These are phyloP conservation scores for Pitangus sulphuratus DNA, from an alignment of 2,797 vertebrate species.

Conservation along the genomic window DNA sequence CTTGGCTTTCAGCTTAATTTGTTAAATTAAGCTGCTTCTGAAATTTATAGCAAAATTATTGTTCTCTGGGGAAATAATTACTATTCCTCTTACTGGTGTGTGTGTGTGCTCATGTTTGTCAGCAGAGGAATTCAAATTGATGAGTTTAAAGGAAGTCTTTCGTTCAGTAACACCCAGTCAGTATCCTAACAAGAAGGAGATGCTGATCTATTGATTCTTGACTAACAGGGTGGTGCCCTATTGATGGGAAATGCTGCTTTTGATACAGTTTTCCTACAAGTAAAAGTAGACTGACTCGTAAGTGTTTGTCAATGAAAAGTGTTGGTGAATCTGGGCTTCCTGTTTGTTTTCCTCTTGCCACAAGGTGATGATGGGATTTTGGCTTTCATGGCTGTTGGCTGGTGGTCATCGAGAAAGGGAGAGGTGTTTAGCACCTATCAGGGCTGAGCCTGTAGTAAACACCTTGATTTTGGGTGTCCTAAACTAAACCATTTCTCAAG, in stretches of 20 bases:
- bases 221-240: neutral
- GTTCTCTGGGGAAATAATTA: constrained; percentile 74
- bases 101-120: constrained; percentile 29
- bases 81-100: constrained; percentile 29
- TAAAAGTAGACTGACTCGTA: neutral
- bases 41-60: constrained; percentile 72
- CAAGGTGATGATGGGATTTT: neutral
- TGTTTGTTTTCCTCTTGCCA: neutral
- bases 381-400: accelerated
- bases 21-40: constrained; percentile 67
- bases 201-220: neutral
- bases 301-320: too few species aligned
- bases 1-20: constrained; percentile 65
- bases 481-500: neutral
- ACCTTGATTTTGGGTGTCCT: neutral
- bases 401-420: neutral
- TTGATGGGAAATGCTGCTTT: neutral
- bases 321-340: neutral
- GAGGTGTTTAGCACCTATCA: neutral
- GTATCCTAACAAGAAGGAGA: neutral
- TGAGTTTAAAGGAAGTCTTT: neutral
- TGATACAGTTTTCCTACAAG: neutral
- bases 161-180: neutral
- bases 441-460: neutral
- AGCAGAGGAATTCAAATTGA: neutral